Conservation (phyloP, 2,797 vertebrate genomes). For the Eurystomus glaucurus region DNA sequence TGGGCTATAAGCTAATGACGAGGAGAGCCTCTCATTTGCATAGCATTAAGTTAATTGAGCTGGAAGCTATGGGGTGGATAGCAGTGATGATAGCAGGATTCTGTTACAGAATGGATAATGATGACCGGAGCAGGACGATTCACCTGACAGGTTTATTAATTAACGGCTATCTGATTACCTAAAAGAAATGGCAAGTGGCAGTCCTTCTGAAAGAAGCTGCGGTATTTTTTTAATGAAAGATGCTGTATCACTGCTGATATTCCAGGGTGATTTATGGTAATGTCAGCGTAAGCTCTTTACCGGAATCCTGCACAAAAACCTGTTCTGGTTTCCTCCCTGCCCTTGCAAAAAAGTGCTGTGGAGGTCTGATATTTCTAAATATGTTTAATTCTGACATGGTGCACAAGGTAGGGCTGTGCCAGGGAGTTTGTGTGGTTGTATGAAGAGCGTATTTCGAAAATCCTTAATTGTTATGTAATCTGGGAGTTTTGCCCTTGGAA, state of each 20-base stretch:
- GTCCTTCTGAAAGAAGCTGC: constrained; percentile 38
- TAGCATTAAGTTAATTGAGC: constrained; percentile 99
- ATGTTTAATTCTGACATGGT: neutral
- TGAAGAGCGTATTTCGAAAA: neutral
- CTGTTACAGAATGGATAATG: constrained; percentile 92
- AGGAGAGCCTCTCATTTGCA: constrained; percentile 94
- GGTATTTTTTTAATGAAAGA: constrained; percentile 43
- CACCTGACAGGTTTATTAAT: constrained; percentile 98
- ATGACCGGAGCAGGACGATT: constrained; percentile 90
- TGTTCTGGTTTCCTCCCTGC: neutral
- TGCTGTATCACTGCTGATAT: constrained; percentile 6
- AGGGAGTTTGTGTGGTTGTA: neutral
- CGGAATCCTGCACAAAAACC: neutral
- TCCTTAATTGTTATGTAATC: neutral
- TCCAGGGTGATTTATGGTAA: constrained; percentile 24
- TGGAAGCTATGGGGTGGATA: constrained; percentile 79
- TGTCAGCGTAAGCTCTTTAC: neutral
- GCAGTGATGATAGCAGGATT: constrained; percentile 85
- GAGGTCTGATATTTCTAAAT: neutral
- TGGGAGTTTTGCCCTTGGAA: neutral
- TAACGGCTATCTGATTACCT: constrained; percentile 94
- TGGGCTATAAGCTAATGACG: constrained; percentile 90
- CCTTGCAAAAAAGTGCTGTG: neutral
- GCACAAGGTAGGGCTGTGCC: neutral
- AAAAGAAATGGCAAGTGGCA: constrained; percentile 77